Conservation (phyloP, 92 coral and sea anemone genomes). For the Umimayanthus kanabou region DNA sequence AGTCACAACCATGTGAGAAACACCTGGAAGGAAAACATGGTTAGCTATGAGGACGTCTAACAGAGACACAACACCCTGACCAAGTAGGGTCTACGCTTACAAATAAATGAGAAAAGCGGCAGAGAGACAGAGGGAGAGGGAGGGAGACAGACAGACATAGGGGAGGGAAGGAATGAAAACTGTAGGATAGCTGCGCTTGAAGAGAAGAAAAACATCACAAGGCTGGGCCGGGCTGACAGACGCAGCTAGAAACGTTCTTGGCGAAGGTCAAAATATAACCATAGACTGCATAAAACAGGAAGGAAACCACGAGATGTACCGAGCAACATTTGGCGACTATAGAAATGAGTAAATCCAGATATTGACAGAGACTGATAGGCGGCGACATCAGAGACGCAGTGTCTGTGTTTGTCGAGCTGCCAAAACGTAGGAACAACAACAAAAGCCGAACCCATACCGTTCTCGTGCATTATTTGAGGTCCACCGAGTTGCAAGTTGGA, state of each 20-base stretch:
- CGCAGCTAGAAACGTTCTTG: too few relatives aligned
- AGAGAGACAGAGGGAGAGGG: not conserved
- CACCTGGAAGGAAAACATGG: slow-evolving; percentile 58
- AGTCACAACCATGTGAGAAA: slow-evolving; percentile 83
- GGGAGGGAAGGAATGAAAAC: not conserved
- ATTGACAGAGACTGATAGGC: not conserved
- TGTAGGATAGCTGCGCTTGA: too few relatives aligned
- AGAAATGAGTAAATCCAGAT: not conserved
- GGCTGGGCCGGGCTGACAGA: too few relatives aligned
- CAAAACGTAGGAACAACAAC: not conserved
- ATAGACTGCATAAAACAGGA: not conserved
- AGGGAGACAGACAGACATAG: not conserved
- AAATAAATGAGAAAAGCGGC: not conserved
- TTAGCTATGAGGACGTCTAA: not conserved
- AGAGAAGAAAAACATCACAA: too few relatives aligned
- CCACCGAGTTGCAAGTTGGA: slow-evolving; percentile 98
- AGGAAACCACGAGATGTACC: not conserved
- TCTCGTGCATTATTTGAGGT: slow-evolving; percentile 96
- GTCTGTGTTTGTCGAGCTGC: too few relatives aligned
- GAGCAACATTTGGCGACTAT: not conserved
- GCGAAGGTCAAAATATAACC: too few relatives aligned
- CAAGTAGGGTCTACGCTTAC: not conserved
- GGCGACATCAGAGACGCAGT: not conserved
- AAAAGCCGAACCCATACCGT: slow-evolving; percentile 57
- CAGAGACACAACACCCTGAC: not conserved